Evolutionary conservation across 37 sponge, comb jelly and placozoan species (phyloP).

Genomic region (Petrosia ficiformis): DNA sequence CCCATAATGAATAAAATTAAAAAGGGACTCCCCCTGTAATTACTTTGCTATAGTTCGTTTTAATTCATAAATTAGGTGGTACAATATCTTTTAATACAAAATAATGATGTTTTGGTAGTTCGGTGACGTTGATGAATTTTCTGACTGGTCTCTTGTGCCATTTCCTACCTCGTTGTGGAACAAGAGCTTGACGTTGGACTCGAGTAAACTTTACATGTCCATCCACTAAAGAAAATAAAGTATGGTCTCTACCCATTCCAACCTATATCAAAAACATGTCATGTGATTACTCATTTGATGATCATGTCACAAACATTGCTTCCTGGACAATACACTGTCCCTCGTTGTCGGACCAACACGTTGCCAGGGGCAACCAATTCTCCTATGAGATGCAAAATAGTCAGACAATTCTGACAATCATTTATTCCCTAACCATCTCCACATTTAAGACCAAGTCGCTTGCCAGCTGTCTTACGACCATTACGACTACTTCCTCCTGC

Average conservation of each 20-base stretch:
- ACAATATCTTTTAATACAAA: background rate
- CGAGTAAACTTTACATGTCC: slow-evolving; percentile 72
- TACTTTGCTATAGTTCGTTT: background rate
- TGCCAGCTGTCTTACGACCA: slow-evolving; percentile 55
- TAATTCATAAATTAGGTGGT: too few species aligned
- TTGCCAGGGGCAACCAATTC: slow-evolving; percentile 73
- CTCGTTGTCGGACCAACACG: slow-evolving; percentile 74
- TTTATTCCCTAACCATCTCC: slow-evolving; percentile 61
- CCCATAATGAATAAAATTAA: background rate
- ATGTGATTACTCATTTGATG: background rate
- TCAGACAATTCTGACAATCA: background rate
- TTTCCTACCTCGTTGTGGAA: background rate
- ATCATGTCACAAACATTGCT: slow-evolving; percentile 51
- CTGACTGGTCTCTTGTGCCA: background rate
- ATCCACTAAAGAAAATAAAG: slow-evolving; percentile 75
- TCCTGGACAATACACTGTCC: slow-evolving; percentile 78
- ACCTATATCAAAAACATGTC: slow-evolving; percentile 44
- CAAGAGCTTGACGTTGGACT: slow-evolving; percentile 2
- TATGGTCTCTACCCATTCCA: slow-evolving; percentile 90
- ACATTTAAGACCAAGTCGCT: slow-evolving; percentile 77
- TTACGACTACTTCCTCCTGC: slow-evolving; percentile 69
- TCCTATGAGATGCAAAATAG: slow-evolving; percentile 28
- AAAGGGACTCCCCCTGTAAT: background rate
- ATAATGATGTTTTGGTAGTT: background rate
- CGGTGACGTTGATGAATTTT: background rate